Conservation (phyloP, 2,888 invertebrate genomes). For the Andrena haemorrhoa region DNA sequence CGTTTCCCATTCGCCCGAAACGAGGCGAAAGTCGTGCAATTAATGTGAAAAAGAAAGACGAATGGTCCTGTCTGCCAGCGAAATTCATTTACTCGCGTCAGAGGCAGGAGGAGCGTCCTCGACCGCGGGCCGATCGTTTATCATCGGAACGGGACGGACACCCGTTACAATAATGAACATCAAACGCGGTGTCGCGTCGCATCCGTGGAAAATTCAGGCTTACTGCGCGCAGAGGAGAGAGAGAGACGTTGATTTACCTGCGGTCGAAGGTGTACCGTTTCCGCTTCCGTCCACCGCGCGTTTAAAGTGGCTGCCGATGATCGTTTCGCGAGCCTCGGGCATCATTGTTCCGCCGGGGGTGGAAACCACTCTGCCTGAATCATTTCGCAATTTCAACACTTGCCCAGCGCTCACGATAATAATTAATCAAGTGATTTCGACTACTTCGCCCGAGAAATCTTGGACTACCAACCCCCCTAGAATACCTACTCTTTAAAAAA, state of each 20-base stretch:
- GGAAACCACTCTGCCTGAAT: neutral
- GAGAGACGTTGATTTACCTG: constrained; percentile 59
- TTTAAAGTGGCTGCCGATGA: constrained; percentile 15
- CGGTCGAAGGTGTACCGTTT: constrained; percentile 62
- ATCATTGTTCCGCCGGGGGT: neutral
- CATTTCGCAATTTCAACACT: neutral
- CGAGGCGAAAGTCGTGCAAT: constrained; percentile 23
- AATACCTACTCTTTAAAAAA: too few species aligned
- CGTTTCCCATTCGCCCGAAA: neutral
- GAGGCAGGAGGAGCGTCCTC: neutral
- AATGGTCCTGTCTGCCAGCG: too few species aligned
- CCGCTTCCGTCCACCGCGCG: constrained; percentile 39
- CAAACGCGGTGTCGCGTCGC: constrained; percentile 27
- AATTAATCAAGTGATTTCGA: neutral
- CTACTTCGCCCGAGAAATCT: neutral
- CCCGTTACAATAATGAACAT: constrained; percentile 36
- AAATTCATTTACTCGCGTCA: neutral
- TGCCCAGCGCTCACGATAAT: neutral
- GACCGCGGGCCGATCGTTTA: constrained; percentile 32
- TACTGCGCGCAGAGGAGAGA: neutral
- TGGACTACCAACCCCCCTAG: neutral
- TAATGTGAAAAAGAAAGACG: constrained; percentile 1
- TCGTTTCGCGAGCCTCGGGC: constrained; percentile 6
- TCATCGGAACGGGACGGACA: constrained; percentile 33
- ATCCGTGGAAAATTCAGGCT: constrained; percentile 8